Conservation (phyloP, 2,113 vertebrate species). For the Pachypanchax playfairii region DNA sequence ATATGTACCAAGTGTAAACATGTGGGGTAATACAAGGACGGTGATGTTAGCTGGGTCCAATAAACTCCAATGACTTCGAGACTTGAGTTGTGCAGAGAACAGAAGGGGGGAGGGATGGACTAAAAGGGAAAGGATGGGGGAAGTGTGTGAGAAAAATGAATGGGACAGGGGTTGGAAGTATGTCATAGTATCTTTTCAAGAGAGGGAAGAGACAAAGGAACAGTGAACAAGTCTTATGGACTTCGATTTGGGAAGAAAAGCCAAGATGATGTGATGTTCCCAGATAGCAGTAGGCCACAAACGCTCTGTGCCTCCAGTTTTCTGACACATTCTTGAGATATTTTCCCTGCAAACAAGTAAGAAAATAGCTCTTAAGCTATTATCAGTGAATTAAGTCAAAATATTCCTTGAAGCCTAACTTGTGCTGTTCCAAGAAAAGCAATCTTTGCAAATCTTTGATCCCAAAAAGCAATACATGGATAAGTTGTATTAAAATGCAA, state of each 20-base stretch:
- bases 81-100: slow-evolving; percentile 45
- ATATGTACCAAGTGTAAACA: slow-evolving; percentile 16
- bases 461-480: not conserved
- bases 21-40: not conserved
- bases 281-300: not conserved
- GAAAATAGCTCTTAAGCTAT: not conserved
- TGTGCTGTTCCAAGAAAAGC: not conserved
- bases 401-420: slow-evolving; percentile 12
- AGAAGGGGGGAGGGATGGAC: slow-evolving; percentile 52
- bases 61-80: slow-evolving; percentile 32
- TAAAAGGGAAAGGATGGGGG: slow-evolving; percentile 47
- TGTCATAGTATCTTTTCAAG: slow-evolving; percentile 48
- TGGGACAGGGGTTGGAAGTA: slow-evolving; percentile 57
- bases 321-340: slow-evolving; percentile 1
- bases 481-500: slow-evolving; percentile 6
- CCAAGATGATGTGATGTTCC: slow-evolving; percentile 1
- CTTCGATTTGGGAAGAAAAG: slow-evolving; percentile 35
- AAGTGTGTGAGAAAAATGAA: slow-evolving; percentile 61
- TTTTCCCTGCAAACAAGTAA: slow-evolving; percentile 1
- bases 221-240: slow-evolving; percentile 36
- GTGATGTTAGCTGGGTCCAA: slow-evolving; percentile 30
- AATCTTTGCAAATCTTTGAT: slow-evolving; percentile 18
- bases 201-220: slow-evolving; percentile 43
- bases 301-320: not conserved
- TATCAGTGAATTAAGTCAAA: slow-evolving; percentile 9